phyloP scores from a whole-genome alignment of 2,888 invertebrate species.

The Lepidonotus clava region DNA sequence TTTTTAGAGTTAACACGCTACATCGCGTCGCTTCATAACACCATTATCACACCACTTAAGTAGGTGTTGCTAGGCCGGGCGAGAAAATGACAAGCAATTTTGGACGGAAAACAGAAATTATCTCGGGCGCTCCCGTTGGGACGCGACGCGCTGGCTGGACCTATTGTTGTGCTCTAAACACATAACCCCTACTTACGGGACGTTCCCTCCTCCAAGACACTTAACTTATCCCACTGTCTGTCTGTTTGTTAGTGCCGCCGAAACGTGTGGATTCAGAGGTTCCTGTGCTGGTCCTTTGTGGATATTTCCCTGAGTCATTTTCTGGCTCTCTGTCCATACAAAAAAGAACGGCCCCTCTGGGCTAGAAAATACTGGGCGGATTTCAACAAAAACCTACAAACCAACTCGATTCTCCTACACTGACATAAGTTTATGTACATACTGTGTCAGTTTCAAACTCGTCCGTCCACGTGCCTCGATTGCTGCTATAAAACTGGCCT shows the following conservation, averaged over 20 bases:
- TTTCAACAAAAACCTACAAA: no score
- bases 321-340: not conserved
- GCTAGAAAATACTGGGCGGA: no score
- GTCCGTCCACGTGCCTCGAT: no score
- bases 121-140: not conserved
- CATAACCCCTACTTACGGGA: not conserved
- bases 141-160: not conserved
- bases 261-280: not conserved
- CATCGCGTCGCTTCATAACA: not conserved
- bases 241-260: not conserved
- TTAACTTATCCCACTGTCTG: not conserved
- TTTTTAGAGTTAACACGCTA: not conserved
- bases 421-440: no score
- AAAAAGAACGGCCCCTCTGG: not conserved
- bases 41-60: constrained; percentile 15
- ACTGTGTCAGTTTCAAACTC: no score
- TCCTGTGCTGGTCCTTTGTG: not conserved
- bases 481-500: no score
- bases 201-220: no score
- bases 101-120: constrained; percentile 17
- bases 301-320: not conserved
- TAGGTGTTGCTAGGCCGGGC: not conserved
- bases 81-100: constrained; percentile 31
- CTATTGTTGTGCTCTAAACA: not conserved
- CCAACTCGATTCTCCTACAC: no score